Evolutionary conservation across 2,797 vertebrate genomes (phyloP).

Genomic region (Bovichtus diacanthus): DNA sequence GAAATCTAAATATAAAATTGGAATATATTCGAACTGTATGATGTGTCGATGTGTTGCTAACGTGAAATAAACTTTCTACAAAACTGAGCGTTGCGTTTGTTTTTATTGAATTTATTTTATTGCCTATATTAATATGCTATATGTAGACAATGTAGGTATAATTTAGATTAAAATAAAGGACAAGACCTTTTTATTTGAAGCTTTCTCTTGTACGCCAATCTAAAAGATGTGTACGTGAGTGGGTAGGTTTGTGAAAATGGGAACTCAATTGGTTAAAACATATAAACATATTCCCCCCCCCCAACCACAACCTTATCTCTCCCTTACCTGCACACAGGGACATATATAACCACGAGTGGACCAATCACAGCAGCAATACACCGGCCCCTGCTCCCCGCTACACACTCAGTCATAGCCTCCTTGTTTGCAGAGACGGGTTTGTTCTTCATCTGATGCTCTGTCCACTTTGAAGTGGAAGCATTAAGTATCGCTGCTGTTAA

Average conservation of each 20-base stretch:
- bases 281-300: neutral
- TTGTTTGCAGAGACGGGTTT: conserved; percentile 16
- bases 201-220: no score
- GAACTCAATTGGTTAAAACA: neutral
- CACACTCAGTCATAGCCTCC: neutral
- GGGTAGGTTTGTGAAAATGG: neutral
- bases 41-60: conserved; percentile 26
- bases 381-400: neutral
- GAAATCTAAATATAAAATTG: conserved; percentile 11
- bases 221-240: no score
- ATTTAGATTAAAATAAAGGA: no score
- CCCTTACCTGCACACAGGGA: conserved; percentile 2
- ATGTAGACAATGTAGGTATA: neutral
- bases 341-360: neutral
- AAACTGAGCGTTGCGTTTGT: conserved; percentile 11
- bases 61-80: conserved; percentile 66
- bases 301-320: neutral
- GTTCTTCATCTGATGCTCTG: neutral
- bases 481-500: neutral
- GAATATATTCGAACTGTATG: conserved; percentile 34
- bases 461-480: neutral
- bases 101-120: neutral
- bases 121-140: neutral
- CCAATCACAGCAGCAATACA: conserved; percentile 40
- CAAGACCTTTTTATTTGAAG: neutral